Conservation (phyloP, 2,113 vertebrate species). For the Vireo altiloquus region DNA sequence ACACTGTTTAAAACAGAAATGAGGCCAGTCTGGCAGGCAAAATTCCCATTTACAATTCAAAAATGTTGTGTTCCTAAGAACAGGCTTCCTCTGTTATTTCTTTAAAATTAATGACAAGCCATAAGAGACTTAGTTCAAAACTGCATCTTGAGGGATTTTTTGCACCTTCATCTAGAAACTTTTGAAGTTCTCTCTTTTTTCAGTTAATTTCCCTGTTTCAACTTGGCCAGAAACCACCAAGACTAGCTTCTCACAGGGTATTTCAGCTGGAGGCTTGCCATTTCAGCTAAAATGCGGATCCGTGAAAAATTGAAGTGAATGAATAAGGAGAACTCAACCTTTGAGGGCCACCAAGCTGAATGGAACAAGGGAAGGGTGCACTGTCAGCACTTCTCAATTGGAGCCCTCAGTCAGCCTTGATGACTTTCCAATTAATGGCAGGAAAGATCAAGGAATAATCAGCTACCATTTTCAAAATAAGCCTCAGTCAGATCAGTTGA, state of each 20-base stretch:
- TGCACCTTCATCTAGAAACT: not conserved
- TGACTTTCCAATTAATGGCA: constrained; percentile 1
- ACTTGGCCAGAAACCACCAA: not conserved
- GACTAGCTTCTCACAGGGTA: not conserved
- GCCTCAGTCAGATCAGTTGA: not conserved
- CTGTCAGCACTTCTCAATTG: constrained; percentile 6
- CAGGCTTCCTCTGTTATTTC: not conserved
- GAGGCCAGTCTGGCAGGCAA: not conserved
- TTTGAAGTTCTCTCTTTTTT: not conserved
- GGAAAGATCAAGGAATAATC: constrained; percentile 14
- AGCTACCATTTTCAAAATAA: constrained; percentile 21
- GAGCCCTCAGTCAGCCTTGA: not conserved
- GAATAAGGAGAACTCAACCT: not conserved
- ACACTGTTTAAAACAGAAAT: not conserved
- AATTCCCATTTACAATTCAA: not conserved
- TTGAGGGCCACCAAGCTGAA: not conserved
- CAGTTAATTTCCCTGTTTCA: not conserved
- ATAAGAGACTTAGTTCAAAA: not conserved
- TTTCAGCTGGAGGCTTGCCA: not conserved
- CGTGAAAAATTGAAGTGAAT: constrained; percentile 15
- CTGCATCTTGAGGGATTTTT: not conserved
- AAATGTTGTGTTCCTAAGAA: not conserved
- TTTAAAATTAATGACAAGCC: not conserved
- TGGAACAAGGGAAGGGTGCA: not conserved
- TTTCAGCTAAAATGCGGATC: not conserved